These are phyloP conservation scores for Labeo rohita DNA, from an alignment of 2,113 vertebrate species.

Conservation along the genomic window DNA sequence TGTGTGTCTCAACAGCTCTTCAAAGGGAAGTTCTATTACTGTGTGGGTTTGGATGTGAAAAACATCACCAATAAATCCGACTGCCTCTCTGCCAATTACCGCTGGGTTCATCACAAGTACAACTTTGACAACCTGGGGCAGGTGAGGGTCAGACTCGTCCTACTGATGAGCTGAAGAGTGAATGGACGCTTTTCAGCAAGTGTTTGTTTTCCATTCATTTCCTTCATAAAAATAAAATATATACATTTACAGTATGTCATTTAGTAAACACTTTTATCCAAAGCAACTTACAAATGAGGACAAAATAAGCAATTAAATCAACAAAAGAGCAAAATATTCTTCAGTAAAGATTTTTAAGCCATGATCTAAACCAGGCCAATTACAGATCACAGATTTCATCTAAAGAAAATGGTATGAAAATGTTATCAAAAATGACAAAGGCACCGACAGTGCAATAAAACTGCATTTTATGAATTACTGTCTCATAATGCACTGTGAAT, in stretches of 20 bases:
- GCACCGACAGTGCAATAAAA: background rate
- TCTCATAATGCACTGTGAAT: background rate
- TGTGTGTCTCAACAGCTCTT: slow-evolving; percentile 82
- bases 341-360: background rate
- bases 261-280: too few relatives aligned
- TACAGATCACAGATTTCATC: background rate
- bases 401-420: background rate
- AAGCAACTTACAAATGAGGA: too few relatives aligned
- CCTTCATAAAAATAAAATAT: background rate
- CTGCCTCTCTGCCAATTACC: slow-evolving; percentile 88
- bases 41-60: slow-evolving; percentile 88
- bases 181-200: background rate
- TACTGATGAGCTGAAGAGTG: background rate
- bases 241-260: too few relatives aligned
- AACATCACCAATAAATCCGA: slow-evolving; percentile 96
- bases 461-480: background rate
- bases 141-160: slow-evolving; percentile 68
- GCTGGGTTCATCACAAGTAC: slow-evolving; percentile 97
- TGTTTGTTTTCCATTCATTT: background rate
- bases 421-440: background rate
- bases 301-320: too few relatives aligned
- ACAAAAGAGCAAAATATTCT: background rate
- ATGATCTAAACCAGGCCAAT: background rate
- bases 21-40: slow-evolving; percentile 98
- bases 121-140: slow-evolving; percentile 98